A percentile compares a stretch with the other conserved stretches of the same genome.
Evolutionary conservation across 2,113 vertebrate genomes (phyloP).

Genomic region (Brienomyrus brachyistius): DNA sequence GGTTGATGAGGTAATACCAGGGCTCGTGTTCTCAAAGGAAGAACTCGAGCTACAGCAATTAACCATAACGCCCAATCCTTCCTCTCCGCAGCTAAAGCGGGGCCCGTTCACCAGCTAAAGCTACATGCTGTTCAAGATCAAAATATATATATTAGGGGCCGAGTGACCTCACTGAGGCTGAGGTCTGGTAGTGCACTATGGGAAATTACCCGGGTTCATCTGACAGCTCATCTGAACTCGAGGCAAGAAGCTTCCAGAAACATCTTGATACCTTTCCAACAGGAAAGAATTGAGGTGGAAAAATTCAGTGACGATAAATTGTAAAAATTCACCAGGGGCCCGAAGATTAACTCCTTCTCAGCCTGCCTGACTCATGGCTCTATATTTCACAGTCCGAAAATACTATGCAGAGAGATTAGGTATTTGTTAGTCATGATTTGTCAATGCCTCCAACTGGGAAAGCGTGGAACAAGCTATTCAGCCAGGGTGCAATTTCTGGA

Average conservation of each 20-base stretch:
- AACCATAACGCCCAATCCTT: slow-evolving; percentile 28
- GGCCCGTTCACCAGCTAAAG: background rate
- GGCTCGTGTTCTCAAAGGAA: slow-evolving; percentile 30
- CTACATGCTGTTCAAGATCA: background rate
- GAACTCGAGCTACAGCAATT: slow-evolving; percentile 39
- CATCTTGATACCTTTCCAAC: background rate
- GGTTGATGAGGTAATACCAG: slow-evolving; percentile 42
- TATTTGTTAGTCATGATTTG: slow-evolving; percentile 8
- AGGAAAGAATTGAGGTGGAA: background rate
- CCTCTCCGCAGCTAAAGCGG: slow-evolving; percentile 18
- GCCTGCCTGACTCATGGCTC: background rate
- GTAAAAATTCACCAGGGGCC: background rate
- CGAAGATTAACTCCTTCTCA: background rate
- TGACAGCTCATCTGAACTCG: background rate
- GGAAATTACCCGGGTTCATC: background rate
- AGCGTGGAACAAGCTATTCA: background rate
- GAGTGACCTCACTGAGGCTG: background rate
- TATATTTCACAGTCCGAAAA: background rate
- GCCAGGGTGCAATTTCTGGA: background rate
- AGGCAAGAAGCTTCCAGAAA: background rate
- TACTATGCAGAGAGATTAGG: background rate
- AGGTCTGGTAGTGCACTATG: background rate
- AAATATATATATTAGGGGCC: too few relatives aligned
- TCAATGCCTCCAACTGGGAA: background rate
- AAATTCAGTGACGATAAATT: background rate